These are phyloP conservation scores for Rhizomys pruinosus DNA, from an alignment of 2,113 vertebrate species.

Conservation along the genomic window DNA sequence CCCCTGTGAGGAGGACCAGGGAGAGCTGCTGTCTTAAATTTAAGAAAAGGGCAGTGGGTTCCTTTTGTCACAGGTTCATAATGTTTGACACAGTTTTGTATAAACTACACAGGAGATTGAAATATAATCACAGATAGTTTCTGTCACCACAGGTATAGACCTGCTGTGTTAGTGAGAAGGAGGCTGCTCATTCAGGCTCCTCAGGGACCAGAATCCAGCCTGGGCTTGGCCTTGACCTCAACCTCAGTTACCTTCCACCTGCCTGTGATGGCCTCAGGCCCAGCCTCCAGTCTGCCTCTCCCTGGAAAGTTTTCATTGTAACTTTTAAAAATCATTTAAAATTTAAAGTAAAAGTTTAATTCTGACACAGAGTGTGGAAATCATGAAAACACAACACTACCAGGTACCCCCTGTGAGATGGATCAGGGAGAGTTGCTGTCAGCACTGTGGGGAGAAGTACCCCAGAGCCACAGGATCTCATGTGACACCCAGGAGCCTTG, in stretches of 20 bases:
- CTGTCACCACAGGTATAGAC: background rate
- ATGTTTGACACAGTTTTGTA: background rate
- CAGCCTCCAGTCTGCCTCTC: background rate
- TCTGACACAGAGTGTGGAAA: background rate
- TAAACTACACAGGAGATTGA: no score
- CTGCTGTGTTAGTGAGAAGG: background rate
- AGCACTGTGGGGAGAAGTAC: background rate
- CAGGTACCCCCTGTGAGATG: fast-evolving
- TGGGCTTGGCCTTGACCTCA: background rate
- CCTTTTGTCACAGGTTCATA: background rate
- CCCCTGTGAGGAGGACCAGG: no score
- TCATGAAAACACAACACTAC: background rate
- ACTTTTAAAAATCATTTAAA: background rate
- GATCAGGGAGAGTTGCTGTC: background rate
- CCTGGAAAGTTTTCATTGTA: background rate
- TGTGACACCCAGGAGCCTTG: background rate
- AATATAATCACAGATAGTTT: background rate
- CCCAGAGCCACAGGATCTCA: background rate
- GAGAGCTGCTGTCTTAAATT: no score
- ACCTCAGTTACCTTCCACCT: background rate
- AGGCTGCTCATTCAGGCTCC: background rate
- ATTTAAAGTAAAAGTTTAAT: background rate
- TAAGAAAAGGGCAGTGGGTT: background rate
- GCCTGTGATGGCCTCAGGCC: background rate
- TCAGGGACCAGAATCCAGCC: background rate